phyloP scores from a whole-genome alignment of 2,797 vertebrate species.

The Micropoecilia bifurca region DNA sequence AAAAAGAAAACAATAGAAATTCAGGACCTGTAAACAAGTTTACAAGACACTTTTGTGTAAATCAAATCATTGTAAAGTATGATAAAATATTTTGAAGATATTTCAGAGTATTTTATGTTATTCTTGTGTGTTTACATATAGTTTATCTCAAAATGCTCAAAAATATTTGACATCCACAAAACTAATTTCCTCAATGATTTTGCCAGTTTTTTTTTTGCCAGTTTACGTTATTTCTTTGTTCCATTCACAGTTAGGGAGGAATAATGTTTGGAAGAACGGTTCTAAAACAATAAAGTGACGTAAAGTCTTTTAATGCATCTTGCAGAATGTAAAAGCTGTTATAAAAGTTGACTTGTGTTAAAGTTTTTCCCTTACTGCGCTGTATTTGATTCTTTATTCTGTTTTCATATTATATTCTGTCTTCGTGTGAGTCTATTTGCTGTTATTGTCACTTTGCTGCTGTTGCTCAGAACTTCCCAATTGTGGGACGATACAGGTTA shows the following conservation, averaged over 20 bases:
- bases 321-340: background rate
- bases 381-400: no score
- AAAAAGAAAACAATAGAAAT: background rate
- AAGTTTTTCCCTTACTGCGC: no score
- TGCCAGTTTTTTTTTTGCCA: background rate
- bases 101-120: background rate
- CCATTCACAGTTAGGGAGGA: background rate
- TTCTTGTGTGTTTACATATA: no score
- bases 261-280: background rate
- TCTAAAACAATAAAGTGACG: background rate
- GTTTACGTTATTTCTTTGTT: background rate
- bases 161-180: background rate
- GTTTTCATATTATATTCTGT: background rate
- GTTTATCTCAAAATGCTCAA: background rate
- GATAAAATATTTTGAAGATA: slow-evolving; percentile 1
- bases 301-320: background rate
- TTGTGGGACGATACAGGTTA: no score
- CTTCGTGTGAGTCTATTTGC: no score
- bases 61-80: slow-evolving; percentile 7
- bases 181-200: background rate
- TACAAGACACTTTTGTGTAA: background rate
- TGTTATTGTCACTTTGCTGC: no score
- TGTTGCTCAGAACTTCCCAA: no score
- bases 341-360: background rate
- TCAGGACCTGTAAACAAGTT: background rate